Percentiles rank a stretch among this genome's conserved stretches.
Evolutionary conservation across 2,888 invertebrate genomes (phyloP).

Genomic region (Carpatolechia fugitivella): DNA sequence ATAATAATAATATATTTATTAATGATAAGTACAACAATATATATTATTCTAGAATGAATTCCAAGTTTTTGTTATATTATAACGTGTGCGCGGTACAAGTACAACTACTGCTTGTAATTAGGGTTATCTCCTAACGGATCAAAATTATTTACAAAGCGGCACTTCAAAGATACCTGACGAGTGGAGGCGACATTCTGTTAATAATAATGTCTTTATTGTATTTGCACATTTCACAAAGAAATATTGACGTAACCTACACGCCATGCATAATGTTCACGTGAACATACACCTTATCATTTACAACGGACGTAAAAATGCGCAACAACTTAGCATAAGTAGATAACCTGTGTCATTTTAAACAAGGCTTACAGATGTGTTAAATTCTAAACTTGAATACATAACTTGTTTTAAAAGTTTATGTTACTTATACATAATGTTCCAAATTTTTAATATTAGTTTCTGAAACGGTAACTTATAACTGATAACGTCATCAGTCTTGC

Average conservation of each 20-base stretch:
- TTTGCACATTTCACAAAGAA: background rate
- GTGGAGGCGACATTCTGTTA: background rate
- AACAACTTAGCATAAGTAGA: background rate
- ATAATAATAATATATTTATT: no score
- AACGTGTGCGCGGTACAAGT: slow-evolving; percentile 34
- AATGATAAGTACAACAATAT: no score
- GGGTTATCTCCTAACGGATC: slow-evolving; percentile 50
- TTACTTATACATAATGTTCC: background rate
- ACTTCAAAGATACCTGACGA: slow-evolving; percentile 19
- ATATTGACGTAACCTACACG: background rate
- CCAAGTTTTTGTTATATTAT: background rate
- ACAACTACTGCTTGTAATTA: slow-evolving; percentile 58
- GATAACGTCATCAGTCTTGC: no score
- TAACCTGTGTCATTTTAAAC: background rate
- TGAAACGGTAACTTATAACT: no score
- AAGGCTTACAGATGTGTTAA: background rate
- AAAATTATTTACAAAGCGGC: slow-evolving; percentile 54
- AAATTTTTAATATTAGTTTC: no score
- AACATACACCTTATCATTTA: background rate
- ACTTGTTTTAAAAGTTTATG: background rate
- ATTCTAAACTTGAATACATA: slow-evolving; percentile 7
- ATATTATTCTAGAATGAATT: no score
- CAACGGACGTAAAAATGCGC: background rate
- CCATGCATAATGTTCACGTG: background rate
- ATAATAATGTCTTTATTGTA: background rate